Conservation (phyloP, 2,888 invertebrate genomes). For the Synergus umbraculus region DNA sequence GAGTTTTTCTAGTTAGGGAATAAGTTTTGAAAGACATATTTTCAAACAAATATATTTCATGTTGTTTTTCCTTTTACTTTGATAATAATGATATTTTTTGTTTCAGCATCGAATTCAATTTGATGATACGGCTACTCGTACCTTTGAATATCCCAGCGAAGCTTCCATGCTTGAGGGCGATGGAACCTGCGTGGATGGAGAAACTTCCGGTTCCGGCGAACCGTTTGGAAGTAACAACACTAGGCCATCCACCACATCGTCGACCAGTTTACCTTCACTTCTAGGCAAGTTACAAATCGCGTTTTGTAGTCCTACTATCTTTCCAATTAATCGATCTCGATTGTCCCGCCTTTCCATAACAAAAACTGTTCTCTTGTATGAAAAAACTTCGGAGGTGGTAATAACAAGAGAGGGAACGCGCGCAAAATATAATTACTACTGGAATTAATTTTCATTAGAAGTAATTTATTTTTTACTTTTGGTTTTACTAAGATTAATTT, state of each 20-base stretch:
- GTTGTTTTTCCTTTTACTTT: not conserved
- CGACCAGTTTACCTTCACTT: conserved; percentile 69
- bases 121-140: conserved; percentile 91
- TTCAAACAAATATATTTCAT: no score
- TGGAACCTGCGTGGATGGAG: conserved; percentile 69
- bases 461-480: not conserved
- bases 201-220: conserved; percentile 69
- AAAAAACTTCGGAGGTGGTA: not conserved
- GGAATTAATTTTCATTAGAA: not conserved
- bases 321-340: not conserved
- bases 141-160: conserved; percentile 97
- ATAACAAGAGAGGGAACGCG: not conserved
- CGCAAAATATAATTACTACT: not conserved
- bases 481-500: not conserved
- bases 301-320: not conserved
- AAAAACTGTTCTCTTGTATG: not conserved
- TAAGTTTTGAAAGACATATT: no score
- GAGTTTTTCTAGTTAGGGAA: no score
- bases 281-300: conserved; percentile 66
- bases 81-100: conserved; percentile 17
- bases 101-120: conserved; percentile 91
- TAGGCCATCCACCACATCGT: conserved; percentile 63
- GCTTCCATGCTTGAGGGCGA: conserved; percentile 86
- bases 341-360: not conserved
- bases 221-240: conserved; percentile 65